Evolutionary conservation across 1,140 invertebrate species (phyloP).

Genomic region (Tenebrio molitor): DNA sequence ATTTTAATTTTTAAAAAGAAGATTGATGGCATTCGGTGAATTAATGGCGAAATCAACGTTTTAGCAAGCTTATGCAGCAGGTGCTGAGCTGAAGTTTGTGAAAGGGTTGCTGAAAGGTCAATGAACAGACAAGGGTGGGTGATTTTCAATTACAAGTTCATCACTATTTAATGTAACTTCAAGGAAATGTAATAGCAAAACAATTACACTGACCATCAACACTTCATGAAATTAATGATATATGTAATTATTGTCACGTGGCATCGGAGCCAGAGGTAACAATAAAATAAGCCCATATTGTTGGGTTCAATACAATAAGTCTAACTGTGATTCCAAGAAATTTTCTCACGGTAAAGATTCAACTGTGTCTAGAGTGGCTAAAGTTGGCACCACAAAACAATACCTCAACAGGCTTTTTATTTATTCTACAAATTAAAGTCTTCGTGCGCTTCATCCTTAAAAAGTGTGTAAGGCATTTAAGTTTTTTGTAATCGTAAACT

Average conservation of each 20-base stretch:
- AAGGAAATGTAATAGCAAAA: conserved; percentile 2
- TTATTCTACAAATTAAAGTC: conserved; percentile 6
- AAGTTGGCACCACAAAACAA: neutral
- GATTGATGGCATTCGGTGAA: neutral
- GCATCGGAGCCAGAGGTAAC: too few relatives aligned
- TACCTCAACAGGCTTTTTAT: too few relatives aligned
- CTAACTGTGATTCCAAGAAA: neutral
- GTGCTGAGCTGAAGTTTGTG: neutral
- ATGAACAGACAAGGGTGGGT: conserved; percentile 21
- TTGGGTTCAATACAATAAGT: conserved; percentile 21
- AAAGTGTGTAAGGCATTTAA: too few relatives aligned
- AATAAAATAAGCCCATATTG: too few relatives aligned
- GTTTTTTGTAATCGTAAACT: too few relatives aligned
- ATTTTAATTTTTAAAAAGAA: neutral
- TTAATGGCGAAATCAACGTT: conserved; percentile 11
- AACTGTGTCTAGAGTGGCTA: conserved; percentile 8
- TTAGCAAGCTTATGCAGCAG: conserved; percentile 8
- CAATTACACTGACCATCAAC: neutral
- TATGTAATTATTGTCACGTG: too few relatives aligned
- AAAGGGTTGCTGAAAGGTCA: conserved; percentile 30
- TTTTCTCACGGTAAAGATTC: conserved; percentile 5
- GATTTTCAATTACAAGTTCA: conserved; percentile 30
- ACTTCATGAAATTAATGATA: too few relatives aligned
- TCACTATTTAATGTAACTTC: conserved; percentile 16
- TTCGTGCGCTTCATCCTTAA: too few relatives aligned